Evolutionary conservation across 1,140 invertebrate genomes (phyloP), one percentile per base, ranked within the genome.

Genomic region (Palaemon carinicauda): DNA sequence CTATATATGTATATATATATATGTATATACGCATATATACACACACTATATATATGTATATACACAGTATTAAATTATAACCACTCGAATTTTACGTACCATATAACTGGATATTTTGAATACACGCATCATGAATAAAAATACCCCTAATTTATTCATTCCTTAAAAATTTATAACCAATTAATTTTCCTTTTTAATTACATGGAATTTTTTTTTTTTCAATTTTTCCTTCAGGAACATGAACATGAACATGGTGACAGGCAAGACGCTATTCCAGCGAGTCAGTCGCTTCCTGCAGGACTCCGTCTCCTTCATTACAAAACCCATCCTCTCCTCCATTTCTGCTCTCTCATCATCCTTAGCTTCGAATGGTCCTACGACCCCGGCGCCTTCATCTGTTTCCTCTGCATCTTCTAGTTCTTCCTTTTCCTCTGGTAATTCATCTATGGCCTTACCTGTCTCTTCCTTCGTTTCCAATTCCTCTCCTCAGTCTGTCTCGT

Each of bases 201-300:
- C 33, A 31, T 50, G 21, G 50, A 19, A n/a, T 19, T 24, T 78
- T 51, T 51, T 78, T 29, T 14, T 31, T 27, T n/a, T n/a, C n/a
- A n/a, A n/a, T n/a, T n/a, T 31, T 52, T 41, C 51, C 24, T 5
- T 14, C 52, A 85, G 82, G 33, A 85, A 85, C 50, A 77, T 33
- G 41, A 85, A 85, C 82, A 50, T 56, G 73, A 85, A 85, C 82
- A 78, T 56, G 73, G 82, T 85, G 21, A 75, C 56, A 27, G 82
- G 82, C 1, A 75, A 78, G 51, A 80, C 29, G 0, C 31, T 80
- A 1, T 60, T 80, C 9, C 24, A 65, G 53, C 19, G 78, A 50
- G 78, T 80, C 5, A 65, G 78, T 60, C 78, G 53, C 17, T 78
- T 78, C 17, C 27, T 51, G 65, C 65, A 69, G 29, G 65, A 69